Evolutionary conservation across 2,797 vertebrate genomes (phyloP).

Genomic region (Eulemur rubriventer): DNA sequence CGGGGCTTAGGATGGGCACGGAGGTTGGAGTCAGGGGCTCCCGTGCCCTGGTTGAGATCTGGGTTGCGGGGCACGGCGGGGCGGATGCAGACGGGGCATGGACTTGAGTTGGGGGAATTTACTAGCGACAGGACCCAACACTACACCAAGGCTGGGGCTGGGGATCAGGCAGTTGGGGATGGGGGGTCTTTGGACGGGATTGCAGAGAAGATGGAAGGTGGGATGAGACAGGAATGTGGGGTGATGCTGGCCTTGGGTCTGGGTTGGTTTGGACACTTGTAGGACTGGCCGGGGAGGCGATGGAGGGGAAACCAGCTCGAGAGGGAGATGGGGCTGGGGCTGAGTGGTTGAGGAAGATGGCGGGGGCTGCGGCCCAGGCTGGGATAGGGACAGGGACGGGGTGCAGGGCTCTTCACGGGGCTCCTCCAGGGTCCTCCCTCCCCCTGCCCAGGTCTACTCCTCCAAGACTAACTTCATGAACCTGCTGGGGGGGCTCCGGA

Average conservation of each 20-base stretch:
- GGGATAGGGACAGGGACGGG: not conserved
- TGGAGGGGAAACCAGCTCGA: not conserved
- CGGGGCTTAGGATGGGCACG: not conserved
- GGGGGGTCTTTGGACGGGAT: not conserved
- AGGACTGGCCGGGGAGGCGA: too few relatives aligned
- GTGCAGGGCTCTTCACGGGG: not conserved
- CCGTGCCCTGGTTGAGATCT: not conserved
- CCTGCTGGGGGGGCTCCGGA: conserved; percentile 85
- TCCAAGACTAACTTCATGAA: conserved; percentile 80
- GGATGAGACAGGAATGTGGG: not conserved
- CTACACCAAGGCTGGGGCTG: too few relatives aligned
- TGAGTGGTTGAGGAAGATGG: too few relatives aligned
- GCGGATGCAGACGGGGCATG: not conserved
- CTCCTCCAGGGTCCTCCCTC: not conserved
- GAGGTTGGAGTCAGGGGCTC: not conserved
- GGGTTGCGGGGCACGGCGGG: not conserved
- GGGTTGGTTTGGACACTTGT: not conserved
- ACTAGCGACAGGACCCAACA: not conserved
- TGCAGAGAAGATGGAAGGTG: not conserved
- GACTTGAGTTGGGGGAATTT: not conserved
- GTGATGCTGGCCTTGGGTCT: not conserved
- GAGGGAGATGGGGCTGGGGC: too few relatives aligned
- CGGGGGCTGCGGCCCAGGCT: not conserved
- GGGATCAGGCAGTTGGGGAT: not conserved
- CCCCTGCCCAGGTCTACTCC: conserved; percentile 73